Base-by-base conservation (phyloP, 2,888 invertebrate species). In the Blera fallax region DNA sequence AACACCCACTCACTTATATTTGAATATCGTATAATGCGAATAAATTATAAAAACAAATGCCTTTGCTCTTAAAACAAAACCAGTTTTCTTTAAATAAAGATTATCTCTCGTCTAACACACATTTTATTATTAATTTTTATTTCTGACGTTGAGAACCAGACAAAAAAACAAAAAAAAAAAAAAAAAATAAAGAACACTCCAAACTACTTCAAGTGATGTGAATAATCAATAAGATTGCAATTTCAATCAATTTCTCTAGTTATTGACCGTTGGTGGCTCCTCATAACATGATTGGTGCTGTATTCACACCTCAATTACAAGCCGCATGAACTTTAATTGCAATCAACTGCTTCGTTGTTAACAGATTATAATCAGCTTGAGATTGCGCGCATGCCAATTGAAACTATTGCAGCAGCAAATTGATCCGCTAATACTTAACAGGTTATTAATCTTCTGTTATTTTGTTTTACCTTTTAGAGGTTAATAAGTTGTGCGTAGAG, bases 251-350 rank as follows among this genome's bases (percentile, higher is more conserved):
- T 10, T 34, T 65, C 10, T 65, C 21, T 32, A 34, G 16, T 34
- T 34, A 32, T 32, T 4, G 43, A 43, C 16, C 45, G n/a, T n/a
- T n/a, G 29, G 10, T 45, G 29, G 45, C 27, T n/a, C 24, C 24
- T 11, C n/a, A 43, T 32, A 1, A 14, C 50, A 24, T 18, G 45
- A 34, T 65, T 24, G n/a, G 34, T 50, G 8, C 14, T 64, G 56
- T 58, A 16, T 56, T 64, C 70, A 64, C 62, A 70, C 54, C 48
- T 79, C 32, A 50, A 73, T 56, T 67, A 34, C 50, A 43, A 43
- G 16, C 60, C 58, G 27, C 52, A 34, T 74, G 52, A 80, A 80
- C 67, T 60, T 67, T 67, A 60, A 67, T 67, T 67, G 74, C 80
- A 80, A 73, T 79, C 56, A 48, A 50, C 43, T 64, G 64, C 18